Base-by-base conservation (phyloP, 2,888 invertebrate genomes). In the Aplocera efformata region DNA sequence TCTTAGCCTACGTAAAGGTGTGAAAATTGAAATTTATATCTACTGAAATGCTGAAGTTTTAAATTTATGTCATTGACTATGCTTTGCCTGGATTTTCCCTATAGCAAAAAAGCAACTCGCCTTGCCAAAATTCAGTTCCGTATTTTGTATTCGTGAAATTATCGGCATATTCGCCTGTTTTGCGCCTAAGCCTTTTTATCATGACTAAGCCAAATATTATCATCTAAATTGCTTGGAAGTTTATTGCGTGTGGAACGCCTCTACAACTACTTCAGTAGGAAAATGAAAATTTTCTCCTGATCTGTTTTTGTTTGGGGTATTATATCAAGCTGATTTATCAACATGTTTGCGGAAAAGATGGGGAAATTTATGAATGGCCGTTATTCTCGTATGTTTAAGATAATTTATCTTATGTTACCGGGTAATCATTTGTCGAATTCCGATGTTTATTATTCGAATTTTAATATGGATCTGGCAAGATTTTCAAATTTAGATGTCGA, bases 191-290 rank as follows among this genome's bases (percentile, higher is more conserved):
- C 41, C 30, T 46, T 54, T 61, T 52, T 56, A 49, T 56, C 42
- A 46, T 38, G 32, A 26, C 29, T 50, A 33, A 53, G 49, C 44
- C 43, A 38, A 42, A 52, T 47, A 61, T 63, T 64, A 58, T 53
- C 63, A 63, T 63, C 60, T 58, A 56, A 58, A 65, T 63, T 54
- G 53, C 43, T 28, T 38, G 44, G 35, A 35, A 35, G 30, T 42
- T 28, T 29, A 42, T 46, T 42, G 41, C 34, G 48, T 43, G 51
- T 37, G 34, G 42, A 50, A 38, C 52, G 40, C 49, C 41, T 47
- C 33, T 41, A 52, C 32, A 33, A 37, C 11, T 24, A 35, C 2
- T 40, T 39, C 30, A 30, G 38, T 28, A 31, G 23, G 36, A 33
- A 42, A 34, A 46, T 35, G 32, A 44, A 46, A 40, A 32, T 22